phyloP scores from a whole-genome alignment of 2,113 vertebrate species.

The Halichoerus grypus region DNA sequence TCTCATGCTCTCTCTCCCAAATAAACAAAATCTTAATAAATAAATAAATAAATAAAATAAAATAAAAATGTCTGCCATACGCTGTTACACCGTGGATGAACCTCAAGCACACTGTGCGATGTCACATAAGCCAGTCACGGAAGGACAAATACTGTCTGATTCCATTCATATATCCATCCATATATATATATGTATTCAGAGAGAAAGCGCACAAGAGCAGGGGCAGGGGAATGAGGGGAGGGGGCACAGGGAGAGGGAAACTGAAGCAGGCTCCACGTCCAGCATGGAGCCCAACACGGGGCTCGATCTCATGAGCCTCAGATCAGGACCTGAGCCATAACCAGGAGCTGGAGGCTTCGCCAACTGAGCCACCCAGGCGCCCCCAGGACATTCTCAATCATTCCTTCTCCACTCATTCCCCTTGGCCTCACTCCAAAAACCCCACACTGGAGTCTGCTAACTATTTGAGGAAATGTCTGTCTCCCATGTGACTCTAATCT shows the following conservation, averaged over 20 bases:
- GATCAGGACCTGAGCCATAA: background rate
- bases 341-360: background rate
- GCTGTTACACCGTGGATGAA: background rate
- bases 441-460: no score
- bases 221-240: background rate
- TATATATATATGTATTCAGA: no score
- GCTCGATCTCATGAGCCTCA: background rate
- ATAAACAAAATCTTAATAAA: background rate
- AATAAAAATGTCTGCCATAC: background rate
- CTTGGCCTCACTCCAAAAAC: background rate
- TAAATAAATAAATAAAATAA: background rate
- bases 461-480: background rate
- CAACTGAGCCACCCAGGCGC: background rate
- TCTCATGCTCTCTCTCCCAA: no score
- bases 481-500: background rate
- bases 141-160: background rate
- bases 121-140: background rate
- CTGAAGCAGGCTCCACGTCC: background rate
- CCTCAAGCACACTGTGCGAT: background rate
- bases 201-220: background rate
- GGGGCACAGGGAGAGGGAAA: background rate
- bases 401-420: background rate
- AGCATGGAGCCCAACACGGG: background rate
- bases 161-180: background rate
- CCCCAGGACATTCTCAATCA: background rate